phyloP scores from a whole-genome alignment of 2,888 invertebrate species.

The Baronia brevicornis region DNA sequence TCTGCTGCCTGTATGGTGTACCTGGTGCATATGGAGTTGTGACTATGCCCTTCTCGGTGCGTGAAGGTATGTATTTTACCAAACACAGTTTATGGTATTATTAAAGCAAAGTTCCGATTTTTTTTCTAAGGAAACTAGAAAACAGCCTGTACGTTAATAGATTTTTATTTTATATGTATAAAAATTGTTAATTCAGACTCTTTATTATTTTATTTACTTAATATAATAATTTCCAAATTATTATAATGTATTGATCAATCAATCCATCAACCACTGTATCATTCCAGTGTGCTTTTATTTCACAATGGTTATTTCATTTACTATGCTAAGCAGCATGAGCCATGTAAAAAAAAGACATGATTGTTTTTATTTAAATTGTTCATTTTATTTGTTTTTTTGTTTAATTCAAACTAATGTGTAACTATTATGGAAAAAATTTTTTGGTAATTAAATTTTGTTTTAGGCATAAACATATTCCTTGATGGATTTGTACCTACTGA shows the following conservation, averaged over 20 bases:
- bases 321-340: too few species aligned
- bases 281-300: too few species aligned
- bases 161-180: background rate
- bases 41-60: slow-evolving; percentile 99
- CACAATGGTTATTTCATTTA: too few species aligned
- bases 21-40: slow-evolving; percentile 99
- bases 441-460: too few species aligned
- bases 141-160: too few species aligned
- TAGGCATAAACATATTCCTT: slow-evolving; percentile 97
- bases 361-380: too few species aligned
- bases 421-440: too few species aligned
- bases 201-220: background rate
- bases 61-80: slow-evolving; percentile 95
- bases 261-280: too few species aligned
- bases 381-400: slow-evolving; percentile 17
- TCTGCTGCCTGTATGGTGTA: slow-evolving; percentile 98
- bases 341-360: too few species aligned
- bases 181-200: background rate
- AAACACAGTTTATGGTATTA: background rate
- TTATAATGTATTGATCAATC: slow-evolving; percentile 1
- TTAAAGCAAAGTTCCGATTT: background rate
- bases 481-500: slow-evolving; percentile 99
- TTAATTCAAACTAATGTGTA: too few species aligned
- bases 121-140: background rate
- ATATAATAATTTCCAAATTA: slow-evolving; percentile 3